A percentile compares a stretch with the other conserved stretches of the same genome.
Conservation (phyloP, 2,113 vertebrate species). For the Ammodramus savannarum region DNA sequence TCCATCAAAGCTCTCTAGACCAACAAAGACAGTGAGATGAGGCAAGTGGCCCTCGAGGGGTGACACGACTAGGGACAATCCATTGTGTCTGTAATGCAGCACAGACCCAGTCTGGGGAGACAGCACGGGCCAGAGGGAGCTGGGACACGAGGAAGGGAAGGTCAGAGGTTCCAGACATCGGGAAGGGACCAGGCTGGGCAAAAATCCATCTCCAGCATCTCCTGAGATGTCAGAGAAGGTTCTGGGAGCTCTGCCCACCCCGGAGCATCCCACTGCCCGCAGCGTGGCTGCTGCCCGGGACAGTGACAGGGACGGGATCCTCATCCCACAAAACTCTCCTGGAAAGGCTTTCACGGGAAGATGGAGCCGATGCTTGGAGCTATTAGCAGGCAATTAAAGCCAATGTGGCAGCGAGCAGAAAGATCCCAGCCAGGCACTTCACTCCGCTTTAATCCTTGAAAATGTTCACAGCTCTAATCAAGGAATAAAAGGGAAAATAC, state of each 20-base stretch:
- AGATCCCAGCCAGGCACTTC: not conserved
- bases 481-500: not conserved
- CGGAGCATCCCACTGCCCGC: not conserved
- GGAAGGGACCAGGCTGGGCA: not conserved
- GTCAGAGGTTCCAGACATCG: not conserved
- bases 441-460: not conserved
- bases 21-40: not conserved
- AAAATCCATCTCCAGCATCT: not conserved
- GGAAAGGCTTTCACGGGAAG: not conserved
- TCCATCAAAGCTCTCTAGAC: not conserved
- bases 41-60: not conserved
- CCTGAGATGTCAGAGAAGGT: not conserved
- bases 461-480: conserved; percentile 15
- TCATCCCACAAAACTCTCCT: not conserved
- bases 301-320: not conserved
- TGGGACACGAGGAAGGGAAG: not conserved
- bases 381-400: conserved; percentile 29
- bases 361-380: not conserved
- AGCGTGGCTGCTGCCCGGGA: fast-evolving
- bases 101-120: not conserved
- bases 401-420: conserved; percentile 31
- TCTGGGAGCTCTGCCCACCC: not conserved
- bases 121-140: fast-evolving
- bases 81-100: not conserved
- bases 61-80: fast-evolving